These are phyloP conservation scores for Eidolon dupreanum DNA, from an alignment of 2,797 vertebrate species.

Conservation along the genomic window DNA sequence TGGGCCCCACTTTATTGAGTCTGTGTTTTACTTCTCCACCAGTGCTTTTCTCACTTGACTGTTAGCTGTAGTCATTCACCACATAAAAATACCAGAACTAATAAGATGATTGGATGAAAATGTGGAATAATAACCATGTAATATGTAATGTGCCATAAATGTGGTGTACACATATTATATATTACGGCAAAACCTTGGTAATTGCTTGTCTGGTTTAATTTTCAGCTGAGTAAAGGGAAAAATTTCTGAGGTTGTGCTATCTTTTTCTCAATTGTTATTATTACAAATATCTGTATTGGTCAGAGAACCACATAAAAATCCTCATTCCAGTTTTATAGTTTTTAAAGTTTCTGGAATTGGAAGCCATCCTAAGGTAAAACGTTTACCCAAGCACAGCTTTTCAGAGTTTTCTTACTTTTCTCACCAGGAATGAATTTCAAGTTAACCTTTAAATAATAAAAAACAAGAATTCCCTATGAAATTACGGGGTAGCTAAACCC, in stretches of 20 bases:
- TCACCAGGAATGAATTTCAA: constrained; percentile 66
- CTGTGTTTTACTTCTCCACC: constrained; percentile 45
- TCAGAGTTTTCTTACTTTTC: constrained; percentile 33
- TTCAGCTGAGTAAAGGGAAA: constrained; percentile 81
- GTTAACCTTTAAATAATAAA: constrained; percentile 64
- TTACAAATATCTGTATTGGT: constrained; percentile 72
- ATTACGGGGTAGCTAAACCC: constrained; percentile 54
- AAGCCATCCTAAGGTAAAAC: constrained; percentile 56
- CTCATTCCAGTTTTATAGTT: constrained; percentile 50
- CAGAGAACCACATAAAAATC: constrained; percentile 71
- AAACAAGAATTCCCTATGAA: constrained; percentile 50
- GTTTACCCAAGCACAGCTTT: constrained; percentile 3
- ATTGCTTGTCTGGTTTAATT: constrained; percentile 78
- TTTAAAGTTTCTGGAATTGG: constrained; percentile 37
- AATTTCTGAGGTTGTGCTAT: constrained; percentile 66
- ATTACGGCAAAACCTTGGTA: constrained; percentile 72
- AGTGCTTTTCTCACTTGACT: constrained; percentile 44
- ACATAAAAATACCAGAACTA: constrained; percentile 72
- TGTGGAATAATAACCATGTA: constrained; percentile 65
- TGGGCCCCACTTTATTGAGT: not conserved
- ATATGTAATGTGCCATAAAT: constrained; percentile 53
- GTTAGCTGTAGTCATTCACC: constrained; percentile 57
- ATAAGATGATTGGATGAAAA: constrained; percentile 72
- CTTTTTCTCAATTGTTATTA: constrained; percentile 64
- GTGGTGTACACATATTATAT: constrained; percentile 47